Base-by-base conservation (phyloP, 2,113 vertebrate genomes). In the Siphamia tubifer region DNA sequence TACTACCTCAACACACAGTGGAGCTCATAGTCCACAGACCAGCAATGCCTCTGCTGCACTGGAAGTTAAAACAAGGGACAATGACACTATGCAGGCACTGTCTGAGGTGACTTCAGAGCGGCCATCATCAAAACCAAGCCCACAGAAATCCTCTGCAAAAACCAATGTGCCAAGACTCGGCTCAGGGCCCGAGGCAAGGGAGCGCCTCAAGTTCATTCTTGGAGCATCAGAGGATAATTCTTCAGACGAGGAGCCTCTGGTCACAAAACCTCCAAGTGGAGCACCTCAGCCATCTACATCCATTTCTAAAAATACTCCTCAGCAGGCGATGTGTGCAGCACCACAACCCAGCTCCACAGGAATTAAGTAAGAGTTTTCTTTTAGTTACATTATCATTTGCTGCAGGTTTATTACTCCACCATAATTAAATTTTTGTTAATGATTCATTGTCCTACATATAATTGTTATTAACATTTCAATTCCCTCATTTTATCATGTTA, bases 191-290 rank as follows among this genome's bases (percentile, higher is more conserved):
- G 81, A 76, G 77, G 79, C 17, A 44, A 92, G 3, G 16, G 83
- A 75, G 39, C 93, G 77, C 52, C 93, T 93, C 39, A 94, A 93
- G 63, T 96, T 97, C 19, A 93, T 96, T 23, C 79, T 96, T 11
- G 95, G 94, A 23, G 95, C 95, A 9, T 96, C 95, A 0, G 95
- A 96, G 4, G 95, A 97, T 24, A 92, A 92, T 63, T 95, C 94
- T 9, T 94, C 93, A 0, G 95, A 96, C 0, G 94, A 96, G 0
- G 95, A 96, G 39, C 25, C 77, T 28, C 66, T 8, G 20, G 25
- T 68, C 35, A 16, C 47, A 2, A 87, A 81, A 75, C 82, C 77
- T 39, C 76, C 73, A 13, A 74, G 64, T 0, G 51, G 81, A 8
- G 16, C 55, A 3, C 40, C 64, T 38, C 78, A 75, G 31, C 72